These are phyloP conservation scores for Parotia lawesii DNA, from an alignment of 2,113 vertebrate species.

Conservation along the genomic window DNA sequence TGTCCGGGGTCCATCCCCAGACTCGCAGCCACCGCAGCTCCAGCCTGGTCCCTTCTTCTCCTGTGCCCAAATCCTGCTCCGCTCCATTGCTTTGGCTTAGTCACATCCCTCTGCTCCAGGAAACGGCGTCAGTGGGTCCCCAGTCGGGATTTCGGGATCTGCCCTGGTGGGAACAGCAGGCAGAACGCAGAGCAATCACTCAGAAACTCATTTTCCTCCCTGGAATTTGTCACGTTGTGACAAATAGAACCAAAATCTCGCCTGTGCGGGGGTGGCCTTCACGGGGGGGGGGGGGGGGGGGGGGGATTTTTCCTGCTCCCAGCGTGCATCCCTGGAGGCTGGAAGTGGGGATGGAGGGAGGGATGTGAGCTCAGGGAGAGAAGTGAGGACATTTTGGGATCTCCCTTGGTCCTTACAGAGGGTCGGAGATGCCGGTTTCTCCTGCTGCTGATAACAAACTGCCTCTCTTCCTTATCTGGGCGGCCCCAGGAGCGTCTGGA, in stretches of 20 bases:
- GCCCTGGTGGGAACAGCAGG: background rate
- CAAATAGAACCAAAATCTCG: background rate
- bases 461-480: background rate
- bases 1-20: background rate
- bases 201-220: background rate
- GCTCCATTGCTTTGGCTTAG: background rate
- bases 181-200: background rate
- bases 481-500: fast-evolving
- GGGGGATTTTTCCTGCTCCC: background rate
- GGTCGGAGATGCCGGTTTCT: background rate
- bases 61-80: fast-evolving
- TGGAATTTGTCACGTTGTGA: background rate
- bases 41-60: background rate
- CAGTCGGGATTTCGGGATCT: background rate
- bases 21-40: background rate
- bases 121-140: background rate
- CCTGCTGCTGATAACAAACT: background rate
- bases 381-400: fast-evolving
- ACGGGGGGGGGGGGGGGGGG: no score
- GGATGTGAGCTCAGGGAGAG: background rate
- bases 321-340: background rate
- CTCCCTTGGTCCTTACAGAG: background rate
- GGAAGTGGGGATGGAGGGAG: background rate
- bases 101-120: background rate
- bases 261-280: fast-evolving